Conservation (phyloP, 2,797 vertebrate species). For the Pogonophryne albipinna region DNA sequence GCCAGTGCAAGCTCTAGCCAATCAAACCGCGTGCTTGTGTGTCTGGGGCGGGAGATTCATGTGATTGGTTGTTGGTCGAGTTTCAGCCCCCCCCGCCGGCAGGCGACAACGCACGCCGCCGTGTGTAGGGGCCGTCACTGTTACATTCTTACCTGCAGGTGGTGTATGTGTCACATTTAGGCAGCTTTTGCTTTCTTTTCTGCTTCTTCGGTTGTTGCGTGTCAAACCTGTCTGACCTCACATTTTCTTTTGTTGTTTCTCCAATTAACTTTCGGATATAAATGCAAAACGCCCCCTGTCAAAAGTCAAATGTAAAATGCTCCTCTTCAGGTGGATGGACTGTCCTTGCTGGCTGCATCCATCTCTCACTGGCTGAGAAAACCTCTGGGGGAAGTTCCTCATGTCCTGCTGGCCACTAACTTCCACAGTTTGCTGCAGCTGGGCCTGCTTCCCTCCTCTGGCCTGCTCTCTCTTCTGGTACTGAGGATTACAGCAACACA, state of each 20-base stretch:
- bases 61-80: no score
- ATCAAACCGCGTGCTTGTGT: no score
- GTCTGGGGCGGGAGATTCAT: no score
- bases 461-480: constrained; percentile 90
- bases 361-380: constrained; percentile 91
- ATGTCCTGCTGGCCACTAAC: constrained; percentile 94
- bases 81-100: no score
- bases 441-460: constrained; percentile 88
- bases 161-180: neutral
- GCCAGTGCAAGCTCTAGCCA: no score
- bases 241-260: neutral
- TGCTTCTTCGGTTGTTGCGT: neutral
- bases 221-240: neutral
- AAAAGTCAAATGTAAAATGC: neutral
- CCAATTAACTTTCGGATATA: neutral
- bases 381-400: constrained; percentile 84
- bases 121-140: no score
- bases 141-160: neutral
- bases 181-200: neutral
- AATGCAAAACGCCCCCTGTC: neutral
- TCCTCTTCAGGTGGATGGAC: constrained; percentile 89
- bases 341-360: constrained; percentile 92
- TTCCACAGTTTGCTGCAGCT: constrained; percentile 95
- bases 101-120: no score
- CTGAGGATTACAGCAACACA: constrained; percentile 7